Percentiles rank a stretch among this genome's conserved stretches.
phyloP scores from a whole-genome alignment of 2,797 vertebrate species.

The Artibeus lituratus region DNA sequence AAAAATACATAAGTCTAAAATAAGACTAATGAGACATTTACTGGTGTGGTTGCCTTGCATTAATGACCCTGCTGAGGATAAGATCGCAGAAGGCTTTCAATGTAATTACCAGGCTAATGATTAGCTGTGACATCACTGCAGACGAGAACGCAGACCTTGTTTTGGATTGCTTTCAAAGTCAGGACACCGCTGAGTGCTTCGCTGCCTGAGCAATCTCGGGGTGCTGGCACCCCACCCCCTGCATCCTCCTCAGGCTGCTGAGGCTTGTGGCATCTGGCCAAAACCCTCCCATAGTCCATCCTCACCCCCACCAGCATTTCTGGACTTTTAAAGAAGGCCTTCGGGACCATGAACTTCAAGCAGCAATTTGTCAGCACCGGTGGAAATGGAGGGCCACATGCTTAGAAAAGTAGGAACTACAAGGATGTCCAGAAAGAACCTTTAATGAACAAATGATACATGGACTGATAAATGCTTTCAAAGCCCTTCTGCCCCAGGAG shows the following conservation, averaged over 20 bases:
- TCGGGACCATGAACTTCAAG: conserved; percentile 58
- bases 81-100: conserved; percentile 82
- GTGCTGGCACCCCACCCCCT: background rate
- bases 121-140: conserved; percentile 82
- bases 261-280: conserved; percentile 65
- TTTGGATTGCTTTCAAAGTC: conserved; percentile 82
- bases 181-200: conserved; percentile 6
- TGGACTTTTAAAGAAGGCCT: conserved; percentile 57
- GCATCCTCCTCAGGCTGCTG: conserved; percentile 37
- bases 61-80: conserved; percentile 84
- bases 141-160: conserved; percentile 69
- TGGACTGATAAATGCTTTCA: conserved; percentile 38
- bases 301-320: conserved; percentile 42
- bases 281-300: background rate
- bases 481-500: conserved; percentile 42
- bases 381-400: background rate
- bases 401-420: conserved; percentile 1
- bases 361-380: conserved; percentile 71
- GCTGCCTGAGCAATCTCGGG: conserved; percentile 16
- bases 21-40: conserved; percentile 86
- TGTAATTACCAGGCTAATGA: conserved; percentile 85
- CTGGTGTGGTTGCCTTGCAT: conserved; percentile 80
- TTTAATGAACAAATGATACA: conserved; percentile 69
- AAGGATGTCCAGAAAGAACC: conserved; percentile 53
- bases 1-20: conserved; percentile 84